phyloP scores from a whole-genome alignment of 2,888 invertebrate species.

The Cepaea hortensis region DNA sequence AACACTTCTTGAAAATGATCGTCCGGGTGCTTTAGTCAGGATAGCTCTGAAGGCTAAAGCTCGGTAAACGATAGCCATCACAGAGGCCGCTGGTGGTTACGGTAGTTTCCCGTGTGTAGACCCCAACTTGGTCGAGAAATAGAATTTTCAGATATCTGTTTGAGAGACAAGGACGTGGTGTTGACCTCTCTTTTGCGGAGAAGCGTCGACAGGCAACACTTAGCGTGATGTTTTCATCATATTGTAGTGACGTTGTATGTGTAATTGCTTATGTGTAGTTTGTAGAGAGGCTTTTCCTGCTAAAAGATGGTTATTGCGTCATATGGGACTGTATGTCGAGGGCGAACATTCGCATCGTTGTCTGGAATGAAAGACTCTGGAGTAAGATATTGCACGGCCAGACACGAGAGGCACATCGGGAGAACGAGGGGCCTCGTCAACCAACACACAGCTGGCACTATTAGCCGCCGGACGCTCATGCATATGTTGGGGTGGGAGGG shows the following conservation, averaged over 20 bases:
- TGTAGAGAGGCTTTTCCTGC: background rate
- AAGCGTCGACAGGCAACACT: background rate
- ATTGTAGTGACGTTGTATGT: background rate
- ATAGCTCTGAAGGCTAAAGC: background rate
- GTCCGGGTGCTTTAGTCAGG: background rate
- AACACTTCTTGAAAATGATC: background rate
- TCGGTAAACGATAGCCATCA: constrained; percentile 19
- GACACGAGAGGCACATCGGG: too few relatives aligned
- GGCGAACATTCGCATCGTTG: too few relatives aligned
- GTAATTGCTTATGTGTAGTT: background rate
- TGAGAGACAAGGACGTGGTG: background rate
- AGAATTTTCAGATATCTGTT: background rate
- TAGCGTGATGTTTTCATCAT: constrained; percentile 4
- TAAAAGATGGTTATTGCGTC: background rate
- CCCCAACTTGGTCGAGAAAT: background rate
- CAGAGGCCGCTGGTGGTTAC: background rate
- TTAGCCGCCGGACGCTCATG: too few relatives aligned
- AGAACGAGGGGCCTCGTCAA: too few relatives aligned
- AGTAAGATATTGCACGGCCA: too few relatives aligned
- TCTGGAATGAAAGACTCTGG: too few relatives aligned
- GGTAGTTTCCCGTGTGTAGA: background rate
- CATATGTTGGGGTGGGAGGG: too few relatives aligned
- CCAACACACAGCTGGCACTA: too few relatives aligned
- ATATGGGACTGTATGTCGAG: background rate
- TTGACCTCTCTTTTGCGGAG: background rate